Base-by-base conservation (phyloP, 1,140 invertebrate genomes). In the Paramacrobiotus metropolitanus region DNA sequence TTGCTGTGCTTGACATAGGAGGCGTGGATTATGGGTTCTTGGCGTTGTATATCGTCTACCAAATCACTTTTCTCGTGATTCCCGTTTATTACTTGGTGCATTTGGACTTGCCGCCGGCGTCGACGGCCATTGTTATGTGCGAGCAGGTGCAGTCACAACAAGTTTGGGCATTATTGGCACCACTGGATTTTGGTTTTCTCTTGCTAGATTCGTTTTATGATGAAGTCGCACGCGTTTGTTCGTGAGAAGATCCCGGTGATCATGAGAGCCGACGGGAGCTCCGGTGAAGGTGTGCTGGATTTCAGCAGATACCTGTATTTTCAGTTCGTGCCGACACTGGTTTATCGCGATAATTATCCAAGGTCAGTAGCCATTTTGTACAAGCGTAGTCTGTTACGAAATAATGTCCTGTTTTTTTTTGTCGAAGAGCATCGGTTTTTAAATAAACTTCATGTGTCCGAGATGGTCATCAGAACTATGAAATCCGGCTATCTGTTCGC, bases 191-290 rank as follows among this genome's bases (percentile, higher is more conserved):
- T 64, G 29, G 29, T 61, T 29, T 59, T 59, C 61, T 4, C 69
- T 62, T 75, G 77, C 61, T 68, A 87, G 83, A 75, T 83, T 2
- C 78, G 87, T 30, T 72, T 89, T 30, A 68, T 85, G n/a, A 91
- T 92, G 87, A 92, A 91, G 72, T 80, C 79, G 60, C 80, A 89
- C 70, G 81, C 86, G 1, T 87, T 85, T 67, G 79, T 89, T 0
- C 73, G 84, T 59, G 80, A 78, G 55, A 85, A 82, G 66, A 75
- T 76, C 0, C 73, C 79, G 1, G 69, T 75, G 66, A 76, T 79
- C 60, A 61, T 64, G 63, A 65, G n/a, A 40, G n/a, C 9, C 34
- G n/a, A 9, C 34, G n/a, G 34, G 9, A 40, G 9, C 9, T 15
- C 9, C 9, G 66, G 65, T 40, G 69, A 70, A n/a, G 59, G 60